Base-by-base conservation (phyloP, 2,797 vertebrate genomes). In the Sebastiscus albofasciatus region DNA sequence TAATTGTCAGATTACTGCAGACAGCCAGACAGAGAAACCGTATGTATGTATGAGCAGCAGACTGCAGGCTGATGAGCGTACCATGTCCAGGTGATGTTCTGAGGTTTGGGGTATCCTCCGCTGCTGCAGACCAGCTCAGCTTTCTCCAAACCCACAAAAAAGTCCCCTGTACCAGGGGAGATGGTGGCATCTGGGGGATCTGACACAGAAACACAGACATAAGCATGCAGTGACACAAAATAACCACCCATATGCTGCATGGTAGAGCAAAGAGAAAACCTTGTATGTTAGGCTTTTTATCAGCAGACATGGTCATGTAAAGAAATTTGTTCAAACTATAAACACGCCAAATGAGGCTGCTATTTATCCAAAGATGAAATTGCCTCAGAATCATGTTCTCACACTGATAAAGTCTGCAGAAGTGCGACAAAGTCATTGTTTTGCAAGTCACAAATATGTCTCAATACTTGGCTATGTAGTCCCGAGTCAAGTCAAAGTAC, bases 1-100 rank as follows among this genome's bases (percentile, higher is more conserved):
- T 65, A 81, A 81, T 77, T 83, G 56, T 72, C 75, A 46, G 12
- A 90, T 80, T 85, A 4, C 8, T 64, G 31, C 55, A 4, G 77
- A 62, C 49, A 79, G 69, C 24, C 54, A 78, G 36, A 67, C 72
- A 58, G 60, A 33, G 39, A 68, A 62, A 77, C 10, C 42, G 13
- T 4, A 11, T 27, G 27, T 72, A 2, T 26, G 27, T 72, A 2
- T 26, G 59, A 78, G 58, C 56, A 55, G 70, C 74, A 67, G 73
- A 61, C 27, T 26, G 68, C 67, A 24, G 65, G 33, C 20, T 31
- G 81, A 65, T 64, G 73, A 66, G 11, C 0, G 55, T 95, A 96
- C 96, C 96, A 74, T 75, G 54, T 96, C 96, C 96, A 96, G 75
- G 89, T 92, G 94, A 95, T 2, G 87, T 78, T 92, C 27, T 94